These are phyloP conservation scores for Nematolebias whitei DNA, from an alignment of 2,113 vertebrate species.

Conservation along the genomic window DNA sequence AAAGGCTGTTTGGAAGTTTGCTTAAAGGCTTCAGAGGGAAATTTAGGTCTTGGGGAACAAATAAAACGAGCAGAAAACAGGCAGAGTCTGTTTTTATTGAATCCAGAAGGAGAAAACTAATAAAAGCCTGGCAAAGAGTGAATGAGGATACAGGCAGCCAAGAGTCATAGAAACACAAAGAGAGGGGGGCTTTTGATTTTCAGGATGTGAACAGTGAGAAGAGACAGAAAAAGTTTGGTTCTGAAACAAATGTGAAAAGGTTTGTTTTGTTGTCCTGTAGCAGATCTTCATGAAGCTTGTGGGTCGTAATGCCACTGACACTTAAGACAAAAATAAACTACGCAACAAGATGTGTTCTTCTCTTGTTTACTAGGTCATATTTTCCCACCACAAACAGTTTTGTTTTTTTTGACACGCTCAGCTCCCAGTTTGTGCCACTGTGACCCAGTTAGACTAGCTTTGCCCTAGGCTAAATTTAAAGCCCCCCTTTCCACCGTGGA, in stretches of 20 bases:
- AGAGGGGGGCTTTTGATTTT: background rate
- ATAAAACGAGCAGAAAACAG: conserved; percentile 27
- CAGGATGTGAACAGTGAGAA: conserved; percentile 3
- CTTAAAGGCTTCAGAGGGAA: conserved; percentile 23
- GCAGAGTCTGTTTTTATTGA: conserved; percentile 36
- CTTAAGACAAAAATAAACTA: conserved; percentile 3
- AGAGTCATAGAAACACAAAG: conserved; percentile 13
- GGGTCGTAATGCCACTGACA: conserved; percentile 27
- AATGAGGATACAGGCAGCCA: conserved; percentile 13
- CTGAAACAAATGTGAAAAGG: background rate
- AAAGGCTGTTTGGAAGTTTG: background rate
- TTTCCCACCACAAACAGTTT: conserved; percentile 21
- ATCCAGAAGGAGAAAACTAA: conserved; percentile 48
- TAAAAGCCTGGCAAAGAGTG: conserved; percentile 29
- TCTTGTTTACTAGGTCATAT: conserved; percentile 29
- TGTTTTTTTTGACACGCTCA: conserved; percentile 39
- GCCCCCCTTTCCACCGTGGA: conserved; percentile 42
- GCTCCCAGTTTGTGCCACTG: conserved; percentile 44
- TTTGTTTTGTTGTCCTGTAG: background rate
- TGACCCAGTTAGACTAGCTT: conserved; percentile 72
- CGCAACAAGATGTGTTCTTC: conserved; percentile 6
- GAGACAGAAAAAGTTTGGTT: background rate
- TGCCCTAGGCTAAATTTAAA: conserved; percentile 59
- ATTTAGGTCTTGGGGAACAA: conserved; percentile 17
- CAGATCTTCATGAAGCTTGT: background rate